Percentiles rank a stretch among this genome's conserved stretches.
These are phyloP conservation scores for Bombyx mandarina DNA, from an alignment of 1,140 invertebrate genomes.

Conservation along the genomic window DNA sequence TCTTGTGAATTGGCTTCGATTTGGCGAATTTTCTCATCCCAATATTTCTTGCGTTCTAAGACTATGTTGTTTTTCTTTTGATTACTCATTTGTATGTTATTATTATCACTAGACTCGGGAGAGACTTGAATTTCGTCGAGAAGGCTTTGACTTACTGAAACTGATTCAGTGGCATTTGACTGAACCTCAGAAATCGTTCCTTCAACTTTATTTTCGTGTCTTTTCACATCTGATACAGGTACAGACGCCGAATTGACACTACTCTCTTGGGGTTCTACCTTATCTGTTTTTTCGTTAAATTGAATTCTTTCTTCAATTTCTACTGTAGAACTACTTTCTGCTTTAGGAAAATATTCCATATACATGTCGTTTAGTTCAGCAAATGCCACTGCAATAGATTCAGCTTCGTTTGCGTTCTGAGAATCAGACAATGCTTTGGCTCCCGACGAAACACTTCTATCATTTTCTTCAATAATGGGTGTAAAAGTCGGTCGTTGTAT, in stretches of 20 bases:
- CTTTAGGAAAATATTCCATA: conserved; percentile 39
- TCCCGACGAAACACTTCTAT: conserved; percentile 34
- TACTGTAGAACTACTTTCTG: conserved; percentile 23
- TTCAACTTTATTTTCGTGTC: conserved; percentile 46
- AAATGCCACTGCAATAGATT: conserved; percentile 56
- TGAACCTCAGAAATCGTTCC: conserved; percentile 70
- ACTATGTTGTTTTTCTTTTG: conserved; percentile 47
- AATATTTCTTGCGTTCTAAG: conserved; percentile 66
- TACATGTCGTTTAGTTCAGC: conserved; percentile 57
- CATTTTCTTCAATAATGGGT: conserved; percentile 59
- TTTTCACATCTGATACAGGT: conserved; percentile 64
- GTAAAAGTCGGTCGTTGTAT: conserved; percentile 40
- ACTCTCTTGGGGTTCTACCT: neutral
- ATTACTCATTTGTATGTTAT: conserved; percentile 37
- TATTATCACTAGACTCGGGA: conserved; percentile 14
- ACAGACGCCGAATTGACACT: conserved; percentile 69
- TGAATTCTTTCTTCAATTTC: conserved; percentile 22
- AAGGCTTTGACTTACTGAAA: conserved; percentile 68
- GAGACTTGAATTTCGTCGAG: conserved; percentile 21
- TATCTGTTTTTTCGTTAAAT: conserved; percentile 27
- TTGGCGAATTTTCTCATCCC: conserved; percentile 65
- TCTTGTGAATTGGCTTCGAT: conserved; percentile 56
- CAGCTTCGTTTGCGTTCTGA: conserved; percentile 27
- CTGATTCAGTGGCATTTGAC: conserved; percentile 64
- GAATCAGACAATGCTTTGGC: conserved; percentile 28